Percentiles rank a stretch among this genome's conserved stretches.
Evolutionary conservation across 2,113 vertebrate genomes (phyloP).

Genomic region (Proteles cristata): DNA sequence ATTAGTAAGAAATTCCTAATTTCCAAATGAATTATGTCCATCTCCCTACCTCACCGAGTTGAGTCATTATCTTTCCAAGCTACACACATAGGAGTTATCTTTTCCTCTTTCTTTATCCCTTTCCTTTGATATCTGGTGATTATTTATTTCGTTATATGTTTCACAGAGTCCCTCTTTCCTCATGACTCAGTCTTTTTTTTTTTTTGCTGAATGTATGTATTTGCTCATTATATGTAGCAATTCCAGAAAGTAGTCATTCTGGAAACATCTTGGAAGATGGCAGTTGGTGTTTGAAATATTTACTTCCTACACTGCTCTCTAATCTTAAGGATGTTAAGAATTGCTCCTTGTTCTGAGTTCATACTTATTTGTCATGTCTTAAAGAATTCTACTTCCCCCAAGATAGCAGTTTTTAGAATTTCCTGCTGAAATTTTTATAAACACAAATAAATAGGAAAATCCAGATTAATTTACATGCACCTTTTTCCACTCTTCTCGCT

Average conservation of each 20-base stretch:
- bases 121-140: not conserved
- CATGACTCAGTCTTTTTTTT: not conserved
- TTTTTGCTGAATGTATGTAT: not conserved
- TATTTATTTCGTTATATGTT: not conserved
- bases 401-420: not conserved
- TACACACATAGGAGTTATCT: not conserved
- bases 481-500: not conserved
- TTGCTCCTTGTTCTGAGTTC: not conserved
- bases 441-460: not conserved
- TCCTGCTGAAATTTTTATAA: constrained; percentile 3
- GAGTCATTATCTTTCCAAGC: not conserved
- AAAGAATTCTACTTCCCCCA: not conserved
- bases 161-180: not conserved
- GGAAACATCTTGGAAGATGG: not conserved
- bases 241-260: not conserved
- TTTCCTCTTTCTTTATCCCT: not conserved
- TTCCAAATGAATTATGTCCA: not conserved
- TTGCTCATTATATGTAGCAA: not conserved
- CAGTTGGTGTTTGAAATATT: not conserved
- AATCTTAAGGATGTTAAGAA: not conserved
- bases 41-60: not conserved
- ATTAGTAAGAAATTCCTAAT: not conserved
- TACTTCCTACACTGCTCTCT: not conserved
- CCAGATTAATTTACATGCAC: not conserved
- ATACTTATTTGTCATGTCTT: not conserved